phyloP scores from a whole-genome alignment of 1,140 invertebrate species.

The Glomeris maerens region DNA sequence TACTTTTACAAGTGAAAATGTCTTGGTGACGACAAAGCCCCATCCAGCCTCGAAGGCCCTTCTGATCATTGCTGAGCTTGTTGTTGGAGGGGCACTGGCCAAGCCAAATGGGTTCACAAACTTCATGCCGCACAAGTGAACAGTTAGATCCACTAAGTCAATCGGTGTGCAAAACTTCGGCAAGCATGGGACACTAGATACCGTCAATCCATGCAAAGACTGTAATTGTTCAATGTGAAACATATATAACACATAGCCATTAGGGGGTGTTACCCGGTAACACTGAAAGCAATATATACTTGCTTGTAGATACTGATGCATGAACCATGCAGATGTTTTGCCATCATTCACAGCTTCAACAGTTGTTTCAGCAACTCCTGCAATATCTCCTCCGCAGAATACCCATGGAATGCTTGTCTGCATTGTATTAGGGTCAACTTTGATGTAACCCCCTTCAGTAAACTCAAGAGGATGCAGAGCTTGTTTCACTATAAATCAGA shows the following conservation, averaged over 20 bases:
- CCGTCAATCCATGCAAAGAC: constrained; percentile 41
- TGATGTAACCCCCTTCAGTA: constrained; percentile 58
- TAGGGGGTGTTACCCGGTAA: neutral
- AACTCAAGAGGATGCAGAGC: constrained; percentile 67
- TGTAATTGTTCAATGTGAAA: constrained; percentile 23
- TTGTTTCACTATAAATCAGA: too few species aligned
- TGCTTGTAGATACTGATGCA: constrained; percentile 85
- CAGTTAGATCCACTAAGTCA: constrained; percentile 81
- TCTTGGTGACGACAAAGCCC: constrained; percentile 94
- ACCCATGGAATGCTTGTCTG: constrained; percentile 55
- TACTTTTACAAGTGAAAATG: constrained; percentile 86
- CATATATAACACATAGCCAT: neutral
- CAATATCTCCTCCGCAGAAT: constrained; percentile 88
- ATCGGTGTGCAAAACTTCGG: constrained; percentile 87
- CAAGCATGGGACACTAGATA: constrained; percentile 50
- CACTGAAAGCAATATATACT: too few species aligned
- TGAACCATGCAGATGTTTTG: constrained; percentile 90
- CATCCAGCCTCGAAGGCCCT: constrained; percentile 89
- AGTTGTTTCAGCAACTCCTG: constrained; percentile 85
- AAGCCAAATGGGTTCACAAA: constrained; percentile 96
- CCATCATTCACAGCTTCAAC: constrained; percentile 98
- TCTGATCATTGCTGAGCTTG: constrained; percentile 85
- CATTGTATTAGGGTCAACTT: constrained; percentile 62
- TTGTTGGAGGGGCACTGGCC: constrained; percentile 91
- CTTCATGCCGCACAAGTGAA: constrained; percentile 79